phyloP scores from a whole-genome alignment of 2,888 invertebrate species.

The Dioctria rufipes region DNA sequence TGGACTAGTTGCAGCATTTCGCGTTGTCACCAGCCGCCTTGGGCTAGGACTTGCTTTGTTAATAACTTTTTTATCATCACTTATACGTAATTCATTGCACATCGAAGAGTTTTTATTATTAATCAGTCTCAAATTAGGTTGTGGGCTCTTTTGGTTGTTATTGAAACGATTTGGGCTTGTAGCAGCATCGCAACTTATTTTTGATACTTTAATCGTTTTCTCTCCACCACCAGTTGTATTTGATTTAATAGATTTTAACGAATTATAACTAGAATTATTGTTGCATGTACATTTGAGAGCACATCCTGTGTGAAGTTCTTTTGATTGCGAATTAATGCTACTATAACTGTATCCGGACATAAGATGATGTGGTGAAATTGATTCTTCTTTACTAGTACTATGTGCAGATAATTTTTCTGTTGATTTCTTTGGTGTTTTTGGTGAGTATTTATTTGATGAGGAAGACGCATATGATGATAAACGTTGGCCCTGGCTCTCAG shows the following conservation, averaged over 20 bases:
- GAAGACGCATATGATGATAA: constrained; percentile 62
- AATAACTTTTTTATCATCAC: constrained; percentile 51
- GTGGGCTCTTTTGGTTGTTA: constrained; percentile 56
- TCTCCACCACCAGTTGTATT: background rate
- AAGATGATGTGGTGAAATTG: constrained; percentile 60
- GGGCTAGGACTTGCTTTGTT: constrained; percentile 60
- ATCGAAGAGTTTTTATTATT: constrained; percentile 32
- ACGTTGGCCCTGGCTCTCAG: constrained; percentile 63
- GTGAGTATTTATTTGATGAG: constrained; percentile 60
- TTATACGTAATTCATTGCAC: constrained; percentile 54
- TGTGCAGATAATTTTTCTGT: constrained; percentile 53
- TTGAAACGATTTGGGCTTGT: constrained; percentile 61
- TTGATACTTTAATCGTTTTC: constrained; percentile 52
- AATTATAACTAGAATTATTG: constrained; percentile 47
- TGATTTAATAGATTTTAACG: constrained; percentile 52
- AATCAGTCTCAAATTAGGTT: constrained; percentile 49
- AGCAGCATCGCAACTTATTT: constrained; percentile 61
- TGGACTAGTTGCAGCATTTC: constrained; percentile 70
- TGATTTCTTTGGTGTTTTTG: constrained; percentile 59
- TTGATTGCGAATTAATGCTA: constrained; percentile 54
- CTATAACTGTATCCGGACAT: constrained; percentile 54
- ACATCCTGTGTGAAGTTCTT: constrained; percentile 54
- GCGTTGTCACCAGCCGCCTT: constrained; percentile 65
- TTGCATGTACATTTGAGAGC: constrained; percentile 61
- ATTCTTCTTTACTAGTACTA: constrained; percentile 61